Conservation (phyloP, 2,113 vertebrate species). For the Sylvia atricapilla region DNA sequence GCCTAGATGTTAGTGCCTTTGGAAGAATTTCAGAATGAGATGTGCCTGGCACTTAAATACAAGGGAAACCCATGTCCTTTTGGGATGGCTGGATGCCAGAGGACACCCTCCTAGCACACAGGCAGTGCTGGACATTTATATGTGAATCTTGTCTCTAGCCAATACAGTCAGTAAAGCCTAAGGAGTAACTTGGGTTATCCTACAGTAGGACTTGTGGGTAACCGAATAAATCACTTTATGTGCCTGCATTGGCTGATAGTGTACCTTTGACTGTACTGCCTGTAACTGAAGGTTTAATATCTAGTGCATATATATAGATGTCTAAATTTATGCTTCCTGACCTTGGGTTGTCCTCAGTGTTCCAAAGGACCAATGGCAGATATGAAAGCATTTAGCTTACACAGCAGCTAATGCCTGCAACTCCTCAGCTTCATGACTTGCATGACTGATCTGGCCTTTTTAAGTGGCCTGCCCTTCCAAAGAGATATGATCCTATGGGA, state of each 20-base stretch:
- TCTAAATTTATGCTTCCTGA: neutral
- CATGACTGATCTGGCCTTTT: neutral
- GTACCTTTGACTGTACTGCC: neutral
- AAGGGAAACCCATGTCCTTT: neutral
- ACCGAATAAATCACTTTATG: neutral
- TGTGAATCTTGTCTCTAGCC: neutral
- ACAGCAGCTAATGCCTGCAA: neutral
- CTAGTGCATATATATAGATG: neutral
- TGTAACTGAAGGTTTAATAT: neutral
- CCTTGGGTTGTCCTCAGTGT: neutral
- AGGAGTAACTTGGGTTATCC: neutral
- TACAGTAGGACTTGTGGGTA: neutral
- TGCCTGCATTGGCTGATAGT: neutral
- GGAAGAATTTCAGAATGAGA: neutral
- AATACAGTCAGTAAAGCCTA: neutral
- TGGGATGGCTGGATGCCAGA: neutral
- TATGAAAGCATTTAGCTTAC: neutral
- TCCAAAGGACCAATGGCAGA: neutral
- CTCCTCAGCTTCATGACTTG: neutral
- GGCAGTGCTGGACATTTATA: neutral
- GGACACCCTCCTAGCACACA: neutral
- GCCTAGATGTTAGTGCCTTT: neutral
- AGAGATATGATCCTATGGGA: neutral
- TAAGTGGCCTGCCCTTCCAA: neutral
- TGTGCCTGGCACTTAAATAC: neutral